Evolutionary conservation across 2,888 invertebrate species (phyloP), one percentile per base, ranked within the genome.

Genomic region (Troilus luridus): DNA sequence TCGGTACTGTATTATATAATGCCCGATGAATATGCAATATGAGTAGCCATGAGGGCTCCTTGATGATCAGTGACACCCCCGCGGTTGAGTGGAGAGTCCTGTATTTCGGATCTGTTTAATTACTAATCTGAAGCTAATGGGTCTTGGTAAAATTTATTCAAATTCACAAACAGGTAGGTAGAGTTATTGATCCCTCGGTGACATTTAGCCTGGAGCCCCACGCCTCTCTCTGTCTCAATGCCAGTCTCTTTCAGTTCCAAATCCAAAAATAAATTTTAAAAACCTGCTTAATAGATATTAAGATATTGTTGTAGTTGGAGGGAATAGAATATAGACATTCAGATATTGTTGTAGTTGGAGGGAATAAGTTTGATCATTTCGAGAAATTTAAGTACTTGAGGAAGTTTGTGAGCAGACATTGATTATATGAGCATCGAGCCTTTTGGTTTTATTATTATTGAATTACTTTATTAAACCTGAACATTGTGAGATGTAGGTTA

Each of bases 11-110:
- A 85, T 85, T 85, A 85, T 85, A 58, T 85, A 85, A 85, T 85
- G 21, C 54, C 85, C 56, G 85, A 85, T 85, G 85, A 85, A 85
- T 85, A 85, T 85, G 85, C 85, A 85, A 58, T 56, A 85, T 85
- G 85, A 1, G 85, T 85, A 85, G 85, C 85, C 85, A 54, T 81
- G n/a, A 62, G 21, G 62, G 7, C 62, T 24, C 0, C 85, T 58
- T 58, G n/a, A 58, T 56, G 19, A 56, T 56, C 56, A 85, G 85
- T 41, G 17, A 85, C 85, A 85, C 85, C 85, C 85, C 85, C 85
- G 85, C 85, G n/a, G 10, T 85, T 56, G 56, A 85, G 85, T 85
- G 85, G 85, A 85, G 85, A 85, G 21, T 85, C 85, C n/a, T 85
- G 85, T 85, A 85, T 85, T 85, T 85, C 21, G 85, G 85, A 85